Evolutionary conservation across 2,797 vertebrate genomes (phyloP).

Genomic region (Scarus forsteni): DNA sequence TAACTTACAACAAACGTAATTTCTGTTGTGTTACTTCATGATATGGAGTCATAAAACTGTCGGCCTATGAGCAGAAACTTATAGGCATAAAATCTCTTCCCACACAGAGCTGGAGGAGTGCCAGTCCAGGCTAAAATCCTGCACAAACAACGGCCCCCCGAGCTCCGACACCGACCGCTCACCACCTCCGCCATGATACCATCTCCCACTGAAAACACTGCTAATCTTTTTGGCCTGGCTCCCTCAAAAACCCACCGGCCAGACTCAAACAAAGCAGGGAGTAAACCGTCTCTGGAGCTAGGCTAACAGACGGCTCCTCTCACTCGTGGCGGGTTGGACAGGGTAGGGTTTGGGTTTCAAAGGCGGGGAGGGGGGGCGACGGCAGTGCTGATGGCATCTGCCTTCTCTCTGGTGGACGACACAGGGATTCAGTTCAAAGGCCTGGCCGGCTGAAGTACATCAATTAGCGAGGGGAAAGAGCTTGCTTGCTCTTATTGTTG

Average conservation of each 20-base stretch:
- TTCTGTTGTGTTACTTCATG: not conserved
- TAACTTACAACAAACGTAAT: not conserved
- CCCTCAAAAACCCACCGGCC: constrained; percentile 35
- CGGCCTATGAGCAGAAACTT: not conserved
- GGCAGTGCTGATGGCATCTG: constrained; percentile 80
- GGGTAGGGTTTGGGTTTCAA: constrained; percentile 84
- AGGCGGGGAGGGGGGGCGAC: constrained; percentile 60
- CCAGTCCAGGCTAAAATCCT: constrained; percentile 77
- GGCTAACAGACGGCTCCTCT: constrained; percentile 86
- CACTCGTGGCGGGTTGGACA: constrained; percentile 79
- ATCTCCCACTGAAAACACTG: constrained; percentile 63
- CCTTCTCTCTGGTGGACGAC: constrained; percentile 73
- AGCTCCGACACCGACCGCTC: constrained; percentile 28
- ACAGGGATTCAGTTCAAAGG: constrained; percentile 84
- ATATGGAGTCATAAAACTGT: not conserved
- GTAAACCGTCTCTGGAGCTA: constrained; percentile 71
- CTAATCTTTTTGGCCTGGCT: constrained; percentile 66
- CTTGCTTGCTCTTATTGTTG: constrained; percentile 49
- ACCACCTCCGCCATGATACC: constrained; percentile 56
- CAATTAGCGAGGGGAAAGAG: constrained; percentile 77
- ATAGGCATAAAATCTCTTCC: not conserved
- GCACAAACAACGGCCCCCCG: constrained; percentile 70
- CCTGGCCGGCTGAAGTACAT: constrained; percentile 80
- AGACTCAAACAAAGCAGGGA: constrained; percentile 53
- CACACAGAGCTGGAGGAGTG: constrained; percentile 72